These are phyloP conservation scores for Myathropa florea DNA, from an alignment of 2,888 invertebrate genomes.

Conservation along the genomic window DNA sequence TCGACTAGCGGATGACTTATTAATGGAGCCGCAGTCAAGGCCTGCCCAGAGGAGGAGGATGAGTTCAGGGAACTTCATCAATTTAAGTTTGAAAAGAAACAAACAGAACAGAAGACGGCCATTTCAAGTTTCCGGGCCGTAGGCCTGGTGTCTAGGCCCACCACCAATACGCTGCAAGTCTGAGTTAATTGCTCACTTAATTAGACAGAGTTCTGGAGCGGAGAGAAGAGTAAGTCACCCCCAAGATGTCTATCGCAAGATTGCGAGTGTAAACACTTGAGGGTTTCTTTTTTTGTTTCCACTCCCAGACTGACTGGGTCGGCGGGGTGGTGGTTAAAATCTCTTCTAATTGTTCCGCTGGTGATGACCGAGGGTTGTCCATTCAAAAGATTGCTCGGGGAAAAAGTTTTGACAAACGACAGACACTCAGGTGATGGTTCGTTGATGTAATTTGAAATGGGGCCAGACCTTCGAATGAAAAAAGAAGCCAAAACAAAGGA, in stretches of 20 bases:
- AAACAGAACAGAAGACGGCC: background rate
- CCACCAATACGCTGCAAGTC: conserved; percentile 9
- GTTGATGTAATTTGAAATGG: conserved; percentile 45
- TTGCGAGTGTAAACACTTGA: conserved; percentile 36
- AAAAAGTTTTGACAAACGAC: conserved; percentile 4
- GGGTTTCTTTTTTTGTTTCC: background rate
- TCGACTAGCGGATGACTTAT: conserved; percentile 58
- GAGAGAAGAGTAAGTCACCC: background rate
- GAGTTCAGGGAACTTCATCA: conserved; percentile 34
- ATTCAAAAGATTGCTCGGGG: background rate
- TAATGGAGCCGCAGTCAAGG: conserved; percentile 21
- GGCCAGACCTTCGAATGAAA: background rate
- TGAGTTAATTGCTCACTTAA: conserved; percentile 64
- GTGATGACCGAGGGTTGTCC: conserved; percentile 22
- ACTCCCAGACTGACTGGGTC: background rate
- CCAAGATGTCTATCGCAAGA: conserved; percentile 46
- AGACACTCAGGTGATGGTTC: conserved; percentile 51
- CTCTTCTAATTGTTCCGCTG: conserved; percentile 47
- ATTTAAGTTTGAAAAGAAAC: conserved; percentile 44
- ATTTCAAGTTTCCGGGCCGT: conserved; percentile 13
- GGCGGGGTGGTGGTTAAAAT: background rate
- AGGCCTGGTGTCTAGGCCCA: conserved; percentile 38
- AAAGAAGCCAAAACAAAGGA: background rate
- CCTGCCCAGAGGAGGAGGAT: background rate
- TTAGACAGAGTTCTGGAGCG: conserved; percentile 19